Evolutionary conservation across 2,113 vertebrate genomes (phyloP).

Genomic region (Galbula dea): DNA sequence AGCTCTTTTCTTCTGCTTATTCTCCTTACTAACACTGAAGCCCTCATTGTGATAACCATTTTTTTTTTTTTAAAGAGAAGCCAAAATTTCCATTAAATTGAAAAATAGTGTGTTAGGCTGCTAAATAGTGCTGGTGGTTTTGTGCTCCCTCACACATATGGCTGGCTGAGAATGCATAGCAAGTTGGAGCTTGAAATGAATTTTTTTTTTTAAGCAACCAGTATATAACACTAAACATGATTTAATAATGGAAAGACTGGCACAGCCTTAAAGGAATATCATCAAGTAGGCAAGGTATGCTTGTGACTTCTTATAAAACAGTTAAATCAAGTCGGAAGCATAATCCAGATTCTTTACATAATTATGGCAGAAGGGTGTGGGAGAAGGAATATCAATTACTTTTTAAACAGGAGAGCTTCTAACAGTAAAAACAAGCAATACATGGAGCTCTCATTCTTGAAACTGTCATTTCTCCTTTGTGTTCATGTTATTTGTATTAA

Average conservation of each 20-base stretch:
- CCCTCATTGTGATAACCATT: neutral
- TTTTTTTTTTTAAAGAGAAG: neutral
- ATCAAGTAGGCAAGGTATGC: constrained; percentile 53
- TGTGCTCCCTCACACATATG: constrained; percentile 47
- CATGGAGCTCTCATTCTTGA: neutral
- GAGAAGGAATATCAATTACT: constrained; percentile 7
- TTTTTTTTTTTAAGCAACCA: constrained; percentile 42
- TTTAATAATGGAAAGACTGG: constrained; percentile 68
- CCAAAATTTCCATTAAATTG: neutral
- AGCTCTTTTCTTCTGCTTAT: neutral
- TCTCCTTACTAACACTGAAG: neutral
- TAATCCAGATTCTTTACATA: constrained; percentile 65
- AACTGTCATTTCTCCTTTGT: neutral
- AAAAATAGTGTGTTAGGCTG: neutral
- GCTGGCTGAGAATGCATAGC: constrained; percentile 24
- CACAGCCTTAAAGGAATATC: constrained; percentile 61
- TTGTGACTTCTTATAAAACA: constrained; percentile 55
- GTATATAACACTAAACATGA: constrained; percentile 54
- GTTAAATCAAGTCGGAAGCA: constrained; percentile 42
- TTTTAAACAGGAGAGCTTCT: neutral
- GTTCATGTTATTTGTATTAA: neutral
- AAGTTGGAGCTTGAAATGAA: constrained; percentile 49
- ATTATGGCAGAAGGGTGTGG: constrained; percentile 55
- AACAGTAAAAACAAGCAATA: neutral
- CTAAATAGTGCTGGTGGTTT: neutral